Base-by-base conservation (phyloP, 2,797 vertebrate genomes). In the Mus caroli region DNA sequence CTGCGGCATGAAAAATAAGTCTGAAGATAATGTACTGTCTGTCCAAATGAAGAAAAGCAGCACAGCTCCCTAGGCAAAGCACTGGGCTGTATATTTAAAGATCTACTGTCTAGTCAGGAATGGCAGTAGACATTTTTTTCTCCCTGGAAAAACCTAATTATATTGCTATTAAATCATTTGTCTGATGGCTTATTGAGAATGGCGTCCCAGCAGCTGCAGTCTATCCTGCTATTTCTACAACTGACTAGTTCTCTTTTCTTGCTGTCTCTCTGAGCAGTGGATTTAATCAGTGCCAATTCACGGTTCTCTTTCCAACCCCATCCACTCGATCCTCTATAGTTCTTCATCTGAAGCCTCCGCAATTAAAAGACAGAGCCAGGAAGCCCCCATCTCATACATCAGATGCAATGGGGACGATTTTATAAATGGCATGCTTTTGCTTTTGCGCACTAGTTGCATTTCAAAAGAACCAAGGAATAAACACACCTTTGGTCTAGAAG, bases 1-100 rank as follows among this genome's bases (percentile, higher is more conserved):
- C 95, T 90, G 60, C 6, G 2, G 43, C 31, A 83, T 54, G 82
- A 84, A 60, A 94, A 96, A 56, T 93, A 93, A 75, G 67, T 90
- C 69, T 94, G 94, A 62, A 90, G 14, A 93, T 17, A 82, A 97
- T 40, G 20, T 7, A 75, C 11, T 31, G 37, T 76, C 54, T 86
- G 43, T 71, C 92, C 75, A 95, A 97, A 94, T 64, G 89, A 96
- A 97, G 90, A 56, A 90, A 96, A 95, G 76, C 43, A 86, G 85
- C 28, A 60, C 43, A 75, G 78, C 40, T 94, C 92, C 80, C 85
- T 64, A n/a, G 62, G 34, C 54, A 93, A n/a, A 83, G 82, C n/a
- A 56, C 71, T 76, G 67, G 95, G 28, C 73, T 76, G 14, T 94
- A 34, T 40, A 85, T 90, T 94, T 95, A 94, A 96, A 96, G 73